A percentile compares a stretch with the other conserved stretches of the same genome.
Conservation (phyloP, 2,113 vertebrate species). For the Peromyscus polionotus region DNA sequence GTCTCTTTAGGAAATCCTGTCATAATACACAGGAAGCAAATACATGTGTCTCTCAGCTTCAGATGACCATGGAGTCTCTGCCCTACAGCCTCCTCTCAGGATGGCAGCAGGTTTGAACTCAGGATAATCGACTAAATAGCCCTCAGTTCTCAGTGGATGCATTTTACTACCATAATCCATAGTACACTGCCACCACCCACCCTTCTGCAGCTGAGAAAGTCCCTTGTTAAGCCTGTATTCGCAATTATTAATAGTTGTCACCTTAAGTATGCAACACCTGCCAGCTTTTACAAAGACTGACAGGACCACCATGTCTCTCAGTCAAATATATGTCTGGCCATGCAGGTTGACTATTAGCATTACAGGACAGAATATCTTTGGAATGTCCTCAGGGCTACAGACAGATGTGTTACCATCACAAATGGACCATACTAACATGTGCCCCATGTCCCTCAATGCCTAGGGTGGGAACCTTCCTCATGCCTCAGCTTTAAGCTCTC, state of each 20-base stretch:
- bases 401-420: not conserved
- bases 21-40: not conserved
- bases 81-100: not conserved
- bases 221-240: not conserved
- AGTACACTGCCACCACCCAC: not conserved
- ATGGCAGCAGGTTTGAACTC: not conserved
- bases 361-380: not conserved
- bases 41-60: not conserved
- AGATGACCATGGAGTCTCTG: not conserved
- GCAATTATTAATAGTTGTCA: not conserved
- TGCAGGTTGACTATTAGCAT: not conserved
- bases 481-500: not conserved
- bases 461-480: not conserved
- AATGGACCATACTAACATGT: not conserved
- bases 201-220: not conserved
- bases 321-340: not conserved
- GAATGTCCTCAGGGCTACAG: not conserved
- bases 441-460: not conserved
- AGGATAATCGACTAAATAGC: not conserved
- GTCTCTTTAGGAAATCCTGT: constrained; percentile 51
- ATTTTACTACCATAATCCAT: not conserved
- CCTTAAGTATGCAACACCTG: not conserved
- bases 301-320: not conserved
- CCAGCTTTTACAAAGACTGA: not conserved
- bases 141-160: not conserved